These are phyloP conservation scores for Siniperca scherzeri DNA, from an alignment of 2,797 vertebrate genomes.

Conservation along the genomic window DNA sequence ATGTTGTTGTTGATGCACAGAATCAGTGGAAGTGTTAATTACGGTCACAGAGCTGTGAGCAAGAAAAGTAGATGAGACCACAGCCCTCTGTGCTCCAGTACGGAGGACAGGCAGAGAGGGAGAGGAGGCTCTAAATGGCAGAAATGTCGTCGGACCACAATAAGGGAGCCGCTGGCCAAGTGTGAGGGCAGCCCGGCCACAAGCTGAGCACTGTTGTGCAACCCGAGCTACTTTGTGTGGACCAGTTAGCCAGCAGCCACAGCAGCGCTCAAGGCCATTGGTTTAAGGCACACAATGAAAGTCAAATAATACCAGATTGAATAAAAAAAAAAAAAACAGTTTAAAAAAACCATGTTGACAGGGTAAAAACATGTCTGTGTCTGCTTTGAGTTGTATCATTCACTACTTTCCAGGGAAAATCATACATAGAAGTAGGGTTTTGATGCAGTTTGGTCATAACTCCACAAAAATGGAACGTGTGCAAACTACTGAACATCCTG, in stretches of 20 bases:
- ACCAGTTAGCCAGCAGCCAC: conserved; percentile 62
- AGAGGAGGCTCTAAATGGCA: conserved; percentile 79
- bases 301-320: conserved; percentile 48
- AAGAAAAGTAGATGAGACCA: conserved; percentile 78
- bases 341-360: conserved; percentile 50
- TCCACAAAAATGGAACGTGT: background rate
- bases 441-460: background rate
- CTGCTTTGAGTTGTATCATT: conserved; percentile 42
- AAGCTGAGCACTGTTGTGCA: conserved; percentile 76
- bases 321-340: conserved; percentile 36
- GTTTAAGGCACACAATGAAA: conserved; percentile 55
- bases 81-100: conserved; percentile 69
- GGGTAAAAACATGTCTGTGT: conserved; percentile 22
- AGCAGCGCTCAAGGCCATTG: conserved; percentile 58
- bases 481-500: background rate
- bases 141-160: conserved; percentile 82
- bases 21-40: conserved; percentile 85
- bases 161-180: conserved; percentile 81
- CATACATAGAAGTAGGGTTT: background rate
- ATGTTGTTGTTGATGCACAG: conserved; percentile 85
- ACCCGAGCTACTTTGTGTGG: conserved; percentile 59
- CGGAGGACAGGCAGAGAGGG: conserved; percentile 58
- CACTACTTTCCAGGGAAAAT: conserved; percentile 47
- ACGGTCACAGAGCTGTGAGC: conserved; percentile 81
- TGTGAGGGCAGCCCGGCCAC: conserved; percentile 79